Base-by-base conservation (phyloP, 2,113 vertebrate species). In the Sclerurus mexicanus region DNA sequence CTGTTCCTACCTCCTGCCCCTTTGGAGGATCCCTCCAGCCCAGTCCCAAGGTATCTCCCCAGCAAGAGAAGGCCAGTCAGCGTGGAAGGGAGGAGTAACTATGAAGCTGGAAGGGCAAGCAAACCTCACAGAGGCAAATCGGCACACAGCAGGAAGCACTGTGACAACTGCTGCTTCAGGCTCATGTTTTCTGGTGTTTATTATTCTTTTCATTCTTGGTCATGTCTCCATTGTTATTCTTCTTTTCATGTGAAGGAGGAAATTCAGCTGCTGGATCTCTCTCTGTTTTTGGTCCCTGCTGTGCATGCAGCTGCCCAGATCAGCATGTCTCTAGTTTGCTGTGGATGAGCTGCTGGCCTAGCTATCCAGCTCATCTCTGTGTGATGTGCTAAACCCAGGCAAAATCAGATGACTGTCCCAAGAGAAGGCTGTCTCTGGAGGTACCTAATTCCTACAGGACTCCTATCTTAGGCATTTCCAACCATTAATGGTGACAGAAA, bases 241-340 rank as follows among this genome's bases (percentile, higher is more conserved):
- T 84, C 14, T 92, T 77, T 59, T 58, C 64, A 40, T 25, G 60
- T 50, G 81, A 85, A 78, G 47, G 56, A 78, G 73, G 68, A 71
- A 33, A 31, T 77, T n/a, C 22, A 62, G 50, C 59, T 68, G 14
- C 35, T 23, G 39, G 84, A 8, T 7, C 16, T 30, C 5, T 49
- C 16, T 30, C 5, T 49, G 27, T 62, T 75, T 82, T 37, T 30
- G 39, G 33, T 67, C 24, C 27, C 58, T 69, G 63, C 83, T 86
- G 80, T 25, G 63, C 35, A 10, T 0, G 3, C 52, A 75, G 66
- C 53, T 64, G 74, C 37, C 44, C 44, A 30, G 27, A 33, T 15
- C 74, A 55, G 66, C 47, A 27, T 0, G 1, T 4, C 0, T 0
- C 66, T 27, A 31, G 8, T 14, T 82, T 55, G 71, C 39, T 60